Percentiles rank a stretch among this genome's conserved stretches.
Conservation (phyloP, 2,113 vertebrate species). For the Phyllostomus discolor region DNA sequence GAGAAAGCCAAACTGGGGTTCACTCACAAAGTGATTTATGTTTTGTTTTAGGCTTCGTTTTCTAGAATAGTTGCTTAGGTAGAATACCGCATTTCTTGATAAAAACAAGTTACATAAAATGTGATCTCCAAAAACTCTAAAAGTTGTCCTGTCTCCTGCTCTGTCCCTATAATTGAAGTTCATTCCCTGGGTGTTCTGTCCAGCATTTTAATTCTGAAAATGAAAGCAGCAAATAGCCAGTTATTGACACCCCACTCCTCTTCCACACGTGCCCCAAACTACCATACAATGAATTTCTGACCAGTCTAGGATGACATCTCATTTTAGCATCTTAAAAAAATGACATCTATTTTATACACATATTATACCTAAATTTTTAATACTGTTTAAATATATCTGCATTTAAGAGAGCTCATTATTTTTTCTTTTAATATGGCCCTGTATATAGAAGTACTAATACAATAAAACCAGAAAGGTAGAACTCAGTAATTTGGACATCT, state of each 20-base stretch:
- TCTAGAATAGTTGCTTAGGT: not conserved
- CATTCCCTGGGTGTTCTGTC: not conserved
- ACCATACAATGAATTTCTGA: not conserved
- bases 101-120: not conserved
- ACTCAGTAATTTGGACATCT: not conserved
- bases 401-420: not conserved
- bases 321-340: not conserved
- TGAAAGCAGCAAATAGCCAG: not conserved
- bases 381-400: not conserved
- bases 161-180: slow-evolving; percentile 17
- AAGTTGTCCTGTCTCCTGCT: not conserved
- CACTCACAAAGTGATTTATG: too few species aligned
- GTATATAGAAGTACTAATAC: not conserved
- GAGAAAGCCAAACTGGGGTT: too few species aligned
- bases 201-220: slow-evolving; percentile 7
- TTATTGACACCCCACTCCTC: not conserved
- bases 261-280: not conserved
- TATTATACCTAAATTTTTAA: not conserved
- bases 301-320: not conserved
- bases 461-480: not conserved
- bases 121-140: not conserved
- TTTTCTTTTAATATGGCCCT: not conserved
- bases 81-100: not conserved
- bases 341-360: not conserved
- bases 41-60: not conserved